phyloP scores from a whole-genome alignment of 2,888 invertebrate species.

The Spilarctia lutea region DNA sequence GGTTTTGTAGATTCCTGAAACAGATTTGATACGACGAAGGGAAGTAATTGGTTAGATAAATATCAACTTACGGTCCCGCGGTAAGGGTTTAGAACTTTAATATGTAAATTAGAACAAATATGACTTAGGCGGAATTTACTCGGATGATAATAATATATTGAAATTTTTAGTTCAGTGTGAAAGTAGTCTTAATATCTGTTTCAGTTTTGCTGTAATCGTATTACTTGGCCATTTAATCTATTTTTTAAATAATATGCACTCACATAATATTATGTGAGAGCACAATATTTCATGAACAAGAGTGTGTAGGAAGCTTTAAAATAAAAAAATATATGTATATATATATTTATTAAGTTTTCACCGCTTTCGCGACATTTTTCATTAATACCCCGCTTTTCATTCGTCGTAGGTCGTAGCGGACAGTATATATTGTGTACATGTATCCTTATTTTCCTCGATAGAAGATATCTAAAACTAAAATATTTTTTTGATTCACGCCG shows the following conservation, averaged over 20 bases:
- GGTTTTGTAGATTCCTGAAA: constrained; percentile 21
- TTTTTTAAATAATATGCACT: no score
- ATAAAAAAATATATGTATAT: no score
- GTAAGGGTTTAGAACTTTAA: constrained; percentile 25
- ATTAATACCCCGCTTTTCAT: no score
- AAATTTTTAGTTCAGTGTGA: neutral
- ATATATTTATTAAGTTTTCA: no score
- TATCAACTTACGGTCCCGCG: constrained; percentile 34
- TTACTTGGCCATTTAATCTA: neutral
- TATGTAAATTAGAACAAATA: constrained; percentile 32
- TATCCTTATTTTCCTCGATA: no score
- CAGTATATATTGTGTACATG: no score
- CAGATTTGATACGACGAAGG: constrained; percentile 23
- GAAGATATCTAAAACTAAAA: neutral
- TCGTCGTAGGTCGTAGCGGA: no score
- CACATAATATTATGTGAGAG: no score
- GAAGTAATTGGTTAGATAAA: constrained; percentile 46
- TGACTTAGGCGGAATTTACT: constrained; percentile 5
- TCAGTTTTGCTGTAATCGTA: neutral
- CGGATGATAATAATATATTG: neutral
- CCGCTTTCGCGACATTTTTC: no score
- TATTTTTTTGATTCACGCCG: neutral
- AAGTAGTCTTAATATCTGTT: neutral
- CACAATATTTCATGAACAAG: no score
- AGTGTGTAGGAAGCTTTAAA: no score